Base-by-base conservation (phyloP, 2,797 vertebrate species). In the Sebastiscus albofasciatus region DNA sequence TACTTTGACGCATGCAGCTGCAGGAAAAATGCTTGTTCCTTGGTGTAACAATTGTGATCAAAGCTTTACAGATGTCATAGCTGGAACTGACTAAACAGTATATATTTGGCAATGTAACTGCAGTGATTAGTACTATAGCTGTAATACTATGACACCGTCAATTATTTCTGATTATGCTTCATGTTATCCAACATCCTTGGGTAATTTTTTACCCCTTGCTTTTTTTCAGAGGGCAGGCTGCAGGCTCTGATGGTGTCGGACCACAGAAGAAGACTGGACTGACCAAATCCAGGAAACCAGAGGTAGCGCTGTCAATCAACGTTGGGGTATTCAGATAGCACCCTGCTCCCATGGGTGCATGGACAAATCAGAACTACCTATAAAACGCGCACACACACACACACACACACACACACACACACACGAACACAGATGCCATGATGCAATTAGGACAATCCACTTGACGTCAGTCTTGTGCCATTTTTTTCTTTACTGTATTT, bases 281-380 rank as follows among this genome's bases (percentile, higher is more conserved):
- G 52, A 78, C 75, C 74, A 96, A 95, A 88, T 68, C 81, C 77
- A 94, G 95, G 79, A 96, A 95, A 84, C 93, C 95, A 75, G 96
- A 96, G 91, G 93, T 96, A 89, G 92, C 92, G n/a, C 93, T 96
- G 64, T 96, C 96, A 1, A 96, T 96, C 88, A 96, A 87, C 14
- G 96, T 96, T 7, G 94, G 95, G 26, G 89, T 89, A 8, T 96
- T 96, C 89, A 95, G 93, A 94, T 95, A 95, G 84, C 77, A 54
- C 22, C 68, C 31, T 10, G 27, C 64, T 69, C 58, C n/a, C 14
- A 20, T 6, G 42, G 46, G 27, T 59, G 61, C 62, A 67, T 5
- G 52, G 62, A 83, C 65, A 75, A 65, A 77, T 78, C 67, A 75
- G 58, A 72, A 70, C 64, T 74, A 69, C 72, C 58, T 78, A 4